Conservation (phyloP, 1,140 invertebrate species). For the Trichonephila inaurata region DNA sequence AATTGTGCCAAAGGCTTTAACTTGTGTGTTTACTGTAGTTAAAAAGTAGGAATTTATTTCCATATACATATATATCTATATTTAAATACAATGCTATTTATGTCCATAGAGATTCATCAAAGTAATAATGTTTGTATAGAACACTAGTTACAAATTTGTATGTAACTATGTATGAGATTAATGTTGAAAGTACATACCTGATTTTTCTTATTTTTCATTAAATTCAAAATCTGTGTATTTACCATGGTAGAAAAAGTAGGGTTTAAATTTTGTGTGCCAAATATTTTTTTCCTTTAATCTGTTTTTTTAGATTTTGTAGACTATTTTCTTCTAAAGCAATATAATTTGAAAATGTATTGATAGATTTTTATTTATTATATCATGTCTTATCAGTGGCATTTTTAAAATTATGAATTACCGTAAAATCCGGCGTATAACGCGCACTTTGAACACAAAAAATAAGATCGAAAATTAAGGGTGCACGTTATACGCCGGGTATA, state of each 20-base stretch:
- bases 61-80: neutral
- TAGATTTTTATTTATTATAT: too few species aligned
- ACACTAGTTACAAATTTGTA: neutral
- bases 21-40: conserved; percentile 6
- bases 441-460: too few species aligned
- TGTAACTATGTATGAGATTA: neutral
- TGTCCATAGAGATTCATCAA: conserved; percentile 3
- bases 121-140: neutral
- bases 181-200: neutral
- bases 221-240: neutral
- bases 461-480: too few species aligned
- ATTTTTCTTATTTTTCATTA: neutral
- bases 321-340: neutral
- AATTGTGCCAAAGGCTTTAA: conserved; percentile 15
- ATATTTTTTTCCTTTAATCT: neutral
- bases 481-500: too few species aligned
- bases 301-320: neutral
- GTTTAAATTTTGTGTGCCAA: conserved; percentile 28
- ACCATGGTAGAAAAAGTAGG: neutral
- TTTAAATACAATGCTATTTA: neutral
- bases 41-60: neutral
- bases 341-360: neutral
- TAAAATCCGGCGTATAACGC: too few species aligned
- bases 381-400: too few species aligned
- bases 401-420: too few species aligned